Percentiles rank a stretch among this genome's conserved stretches.
These are phyloP conservation scores for Mus pahari DNA, from an alignment of 2,113 vertebrate species.

Conservation along the genomic window DNA sequence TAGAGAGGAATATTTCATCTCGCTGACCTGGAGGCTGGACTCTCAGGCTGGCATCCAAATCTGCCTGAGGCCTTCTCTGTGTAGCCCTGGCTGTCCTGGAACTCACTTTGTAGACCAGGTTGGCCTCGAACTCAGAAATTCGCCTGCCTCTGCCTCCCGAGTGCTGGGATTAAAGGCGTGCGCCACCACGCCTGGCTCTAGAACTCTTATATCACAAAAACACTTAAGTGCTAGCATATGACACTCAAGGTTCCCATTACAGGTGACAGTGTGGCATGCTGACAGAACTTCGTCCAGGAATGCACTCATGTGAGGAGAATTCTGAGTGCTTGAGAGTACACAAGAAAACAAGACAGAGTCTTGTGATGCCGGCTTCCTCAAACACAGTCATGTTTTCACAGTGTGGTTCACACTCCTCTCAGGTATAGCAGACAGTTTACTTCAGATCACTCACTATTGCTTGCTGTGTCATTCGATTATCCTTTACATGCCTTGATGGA, in stretches of 20 bases:
- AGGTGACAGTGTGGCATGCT: conserved; percentile 19
- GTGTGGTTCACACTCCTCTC: neutral
- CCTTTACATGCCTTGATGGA: neutral
- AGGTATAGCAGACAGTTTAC: neutral
- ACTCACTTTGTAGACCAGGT: no score
- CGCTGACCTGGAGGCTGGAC: no score
- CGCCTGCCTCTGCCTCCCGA: neutral
- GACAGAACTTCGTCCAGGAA: neutral
- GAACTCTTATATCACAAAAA: neutral
- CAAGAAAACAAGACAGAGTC: neutral
- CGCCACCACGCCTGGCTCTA: neutral
- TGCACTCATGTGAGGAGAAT: neutral
- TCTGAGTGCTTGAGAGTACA: neutral
- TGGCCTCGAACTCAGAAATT: no score
- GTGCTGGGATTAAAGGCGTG: neutral
- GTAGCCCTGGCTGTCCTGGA: no score
- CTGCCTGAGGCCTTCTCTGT: no score
- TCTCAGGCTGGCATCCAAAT: no score
- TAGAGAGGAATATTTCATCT: no score
- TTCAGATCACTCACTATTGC: neutral
- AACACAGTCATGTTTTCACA: neutral
- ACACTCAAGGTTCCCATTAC: neutral
- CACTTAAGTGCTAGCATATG: neutral
- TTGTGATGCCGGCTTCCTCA: neutral
- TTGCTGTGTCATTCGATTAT: neutral